Base-by-base conservation (phyloP, 2,113 vertebrate species). In the Ctenomys sociabilis region DNA sequence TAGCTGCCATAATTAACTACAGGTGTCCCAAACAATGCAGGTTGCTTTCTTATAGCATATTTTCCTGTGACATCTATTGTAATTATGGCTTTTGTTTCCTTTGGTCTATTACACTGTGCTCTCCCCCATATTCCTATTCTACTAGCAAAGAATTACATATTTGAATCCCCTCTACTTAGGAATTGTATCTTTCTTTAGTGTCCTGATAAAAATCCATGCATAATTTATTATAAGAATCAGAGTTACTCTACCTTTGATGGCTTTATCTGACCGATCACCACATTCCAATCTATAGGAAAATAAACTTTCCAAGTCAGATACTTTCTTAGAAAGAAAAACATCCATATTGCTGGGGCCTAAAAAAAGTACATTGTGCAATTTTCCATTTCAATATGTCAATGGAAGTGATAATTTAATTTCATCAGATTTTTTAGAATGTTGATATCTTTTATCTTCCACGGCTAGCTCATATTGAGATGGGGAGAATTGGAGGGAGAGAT, bases 1-100 rank as follows among this genome's bases (percentile, higher is more conserved):
- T 98, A 97, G 91, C 96, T 97, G 90, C 96, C 97, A 98, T 98
- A 98, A 98, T 98, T 98, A 98, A 98, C 98, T 98, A 98, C 98
- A 98, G 98, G 98, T 99, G 98, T 98, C 97, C 96, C 85, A 98
- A 98, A 98, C 97, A 98, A 97, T 98, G 92, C 28, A 93, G 94
- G 92, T 24, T 94, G 98, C 97, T 97, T 97, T 97, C 32, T 92
- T 97, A 96, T 95, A 93, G 93, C 88, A 97, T 72, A 98, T 94
- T 98, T 98, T 98, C 88, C 75, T 93, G 37, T 97, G 95, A 98
- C 97, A 98, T 97, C 97, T 98, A 97, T 98, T 98, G 96, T 98
- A 97, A 90, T 87, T 98, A 97, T 98, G 43, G 26, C 93, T 98
- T 97, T 97, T 26, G 85, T 98, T 98, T 30, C 77, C 77, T 72